Percentiles rank a stretch among this genome's conserved stretches.
Evolutionary conservation across 2,888 invertebrate genomes (phyloP).

Genomic region (Cataglyphis rosenhaueri): DNA sequence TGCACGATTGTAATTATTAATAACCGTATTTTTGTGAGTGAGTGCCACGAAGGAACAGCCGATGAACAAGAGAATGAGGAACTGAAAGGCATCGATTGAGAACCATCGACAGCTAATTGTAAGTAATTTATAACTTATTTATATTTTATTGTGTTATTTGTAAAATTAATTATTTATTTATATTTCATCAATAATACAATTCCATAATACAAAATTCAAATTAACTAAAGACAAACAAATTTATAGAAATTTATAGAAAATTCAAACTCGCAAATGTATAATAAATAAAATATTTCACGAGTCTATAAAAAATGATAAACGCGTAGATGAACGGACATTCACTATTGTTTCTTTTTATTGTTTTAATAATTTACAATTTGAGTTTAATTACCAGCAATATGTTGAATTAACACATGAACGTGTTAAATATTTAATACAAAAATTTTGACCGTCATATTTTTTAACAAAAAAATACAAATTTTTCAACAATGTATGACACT

Average conservation of each 20-base stretch:
- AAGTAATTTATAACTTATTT: background rate
- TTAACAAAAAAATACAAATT: too few relatives aligned
- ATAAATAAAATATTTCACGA: too few relatives aligned
- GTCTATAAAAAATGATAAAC: too few relatives aligned
- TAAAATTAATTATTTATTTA: background rate
- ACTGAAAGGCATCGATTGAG: background rate
- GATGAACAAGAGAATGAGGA: background rate
- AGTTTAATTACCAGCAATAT: too few relatives aligned
- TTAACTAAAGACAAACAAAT: background rate
- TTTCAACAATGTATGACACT: slow-evolving; percentile 53
- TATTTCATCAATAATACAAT: background rate
- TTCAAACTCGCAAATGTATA: background rate
- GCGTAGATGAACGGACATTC: too few relatives aligned
- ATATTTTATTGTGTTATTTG: background rate
- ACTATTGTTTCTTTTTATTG: too few relatives aligned
- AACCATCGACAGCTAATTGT: background rate
- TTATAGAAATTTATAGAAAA: background rate
- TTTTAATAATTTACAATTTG: too few relatives aligned
- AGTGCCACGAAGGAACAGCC: background rate
- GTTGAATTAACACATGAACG: too few relatives aligned
- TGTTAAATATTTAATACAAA: too few relatives aligned
- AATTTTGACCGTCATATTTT: too few relatives aligned
- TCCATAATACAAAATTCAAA: background rate
- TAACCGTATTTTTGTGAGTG: background rate
- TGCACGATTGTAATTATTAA: background rate